Evolutionary conservation across 2,888 invertebrate genomes (phyloP).

Genomic region (Matsumyia berberina): DNA sequence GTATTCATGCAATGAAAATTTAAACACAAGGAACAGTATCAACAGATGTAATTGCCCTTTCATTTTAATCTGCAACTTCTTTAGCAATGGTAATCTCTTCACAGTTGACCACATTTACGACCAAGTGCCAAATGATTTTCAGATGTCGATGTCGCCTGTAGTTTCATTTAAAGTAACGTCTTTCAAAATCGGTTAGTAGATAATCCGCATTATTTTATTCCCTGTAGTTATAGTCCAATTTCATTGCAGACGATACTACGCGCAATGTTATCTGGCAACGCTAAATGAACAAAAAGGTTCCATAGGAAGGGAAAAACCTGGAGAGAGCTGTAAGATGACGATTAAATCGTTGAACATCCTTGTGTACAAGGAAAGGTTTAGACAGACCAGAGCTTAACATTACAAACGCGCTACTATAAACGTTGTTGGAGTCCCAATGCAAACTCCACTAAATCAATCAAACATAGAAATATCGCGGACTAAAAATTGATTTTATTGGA

Average conservation of each 20-base stretch:
- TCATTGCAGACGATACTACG: background rate
- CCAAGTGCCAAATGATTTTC: slow-evolving; percentile 21
- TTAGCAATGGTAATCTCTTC: background rate
- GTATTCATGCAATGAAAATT: background rate
- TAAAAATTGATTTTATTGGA: too few relatives aligned
- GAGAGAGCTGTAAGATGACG: slow-evolving; percentile 4
- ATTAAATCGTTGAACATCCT: background rate
- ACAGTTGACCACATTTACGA: slow-evolving; percentile 15
- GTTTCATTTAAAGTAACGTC: slow-evolving; percentile 36
- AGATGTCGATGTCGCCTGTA: slow-evolving; percentile 61
- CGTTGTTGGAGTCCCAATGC: too few relatives aligned
- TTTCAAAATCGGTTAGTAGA: background rate
- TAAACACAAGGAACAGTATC: background rate
- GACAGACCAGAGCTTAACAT: too few relatives aligned
- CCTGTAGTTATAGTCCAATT: background rate
- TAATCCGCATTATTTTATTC: background rate
- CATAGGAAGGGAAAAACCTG: background rate
- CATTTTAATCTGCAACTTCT: background rate
- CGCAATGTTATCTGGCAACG: background rate
- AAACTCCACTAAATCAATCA: too few relatives aligned
- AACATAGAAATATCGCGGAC: too few relatives aligned
- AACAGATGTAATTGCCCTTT: too few relatives aligned
- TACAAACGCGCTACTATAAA: too few relatives aligned
- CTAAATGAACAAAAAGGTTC: background rate
- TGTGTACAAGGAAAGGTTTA: too few relatives aligned